These are phyloP conservation scores for Sprattus sprattus DNA, from an alignment of 2,113 vertebrate genomes.

Conservation along the genomic window DNA sequence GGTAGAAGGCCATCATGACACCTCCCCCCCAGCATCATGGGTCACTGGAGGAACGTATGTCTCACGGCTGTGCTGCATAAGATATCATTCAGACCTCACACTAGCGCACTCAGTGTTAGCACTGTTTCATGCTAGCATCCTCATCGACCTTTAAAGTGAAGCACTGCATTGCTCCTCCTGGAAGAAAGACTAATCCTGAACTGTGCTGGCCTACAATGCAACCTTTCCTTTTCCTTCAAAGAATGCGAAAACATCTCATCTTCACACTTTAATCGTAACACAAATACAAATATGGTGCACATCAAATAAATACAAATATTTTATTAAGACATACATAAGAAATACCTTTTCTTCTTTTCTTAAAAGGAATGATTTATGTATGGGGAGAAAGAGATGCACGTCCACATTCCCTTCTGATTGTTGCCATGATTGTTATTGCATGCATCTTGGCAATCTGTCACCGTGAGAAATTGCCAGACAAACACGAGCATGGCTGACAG, in stretches of 20 bases:
- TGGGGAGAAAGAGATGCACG: background rate
- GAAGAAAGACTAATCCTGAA: background rate
- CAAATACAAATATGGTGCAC: background rate
- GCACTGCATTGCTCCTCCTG: background rate
- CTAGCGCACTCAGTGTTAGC: too few relatives aligned
- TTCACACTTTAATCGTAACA: background rate
- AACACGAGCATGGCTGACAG: constrained; percentile 30
- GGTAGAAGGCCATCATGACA: constrained; percentile 31
- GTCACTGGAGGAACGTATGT: background rate
- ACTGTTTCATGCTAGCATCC: background rate
- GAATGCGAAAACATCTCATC: background rate
- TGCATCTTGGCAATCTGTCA: constrained; percentile 55
- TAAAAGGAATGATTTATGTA: background rate
- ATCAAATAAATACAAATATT: background rate
- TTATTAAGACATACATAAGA: background rate
- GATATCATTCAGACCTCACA: background rate
- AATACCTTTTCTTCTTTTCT: background rate
- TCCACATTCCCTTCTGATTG: background rate
- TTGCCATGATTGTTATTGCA: constrained; percentile 46
- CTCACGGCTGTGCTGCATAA: background rate
- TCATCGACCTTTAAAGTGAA: background rate
- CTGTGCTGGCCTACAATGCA: background rate
- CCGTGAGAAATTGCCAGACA: constrained; percentile 43
- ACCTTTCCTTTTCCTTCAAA: background rate
- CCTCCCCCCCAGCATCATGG: background rate